Evolutionary conservation across 2,888 invertebrate genomes (phyloP).

Genomic region (Eilema depressum): DNA sequence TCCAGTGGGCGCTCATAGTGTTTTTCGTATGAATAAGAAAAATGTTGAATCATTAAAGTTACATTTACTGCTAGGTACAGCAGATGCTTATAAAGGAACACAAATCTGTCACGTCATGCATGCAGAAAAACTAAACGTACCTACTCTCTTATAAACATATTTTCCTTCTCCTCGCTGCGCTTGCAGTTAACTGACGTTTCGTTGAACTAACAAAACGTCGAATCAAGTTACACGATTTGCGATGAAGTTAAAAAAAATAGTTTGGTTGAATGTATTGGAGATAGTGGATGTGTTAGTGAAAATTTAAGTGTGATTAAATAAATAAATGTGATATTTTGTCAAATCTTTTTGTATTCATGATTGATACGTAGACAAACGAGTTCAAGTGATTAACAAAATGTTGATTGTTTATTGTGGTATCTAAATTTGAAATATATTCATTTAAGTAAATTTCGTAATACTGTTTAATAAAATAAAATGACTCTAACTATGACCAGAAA

Average conservation of each 20-base stretch:
- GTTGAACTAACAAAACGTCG: slow-evolving; percentile 9
- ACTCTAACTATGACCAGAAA: slow-evolving; percentile 83
- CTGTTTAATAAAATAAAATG: slow-evolving; percentile 60
- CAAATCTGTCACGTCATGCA: too few species aligned
- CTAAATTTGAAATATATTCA: slow-evolving; percentile 14
- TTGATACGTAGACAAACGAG: slow-evolving; percentile 5
- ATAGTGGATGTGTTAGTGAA: slow-evolving; percentile 25
- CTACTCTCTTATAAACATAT: neutral
- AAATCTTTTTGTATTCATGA: slow-evolving; percentile 11
- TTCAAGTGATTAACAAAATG: slow-evolving; percentile 27
- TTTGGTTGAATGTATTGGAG: slow-evolving; percentile 20
- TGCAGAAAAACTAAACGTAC: slow-evolving; percentile 4
- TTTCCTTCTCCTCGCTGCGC: too few species aligned
- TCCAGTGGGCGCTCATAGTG: too few species aligned
- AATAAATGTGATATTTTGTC: slow-evolving; percentile 29
- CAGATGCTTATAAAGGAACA: too few species aligned
- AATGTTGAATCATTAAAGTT: too few species aligned
- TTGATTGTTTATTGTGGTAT: slow-evolving; percentile 8
- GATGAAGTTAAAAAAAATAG: slow-evolving; percentile 17
- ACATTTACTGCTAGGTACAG: too few species aligned
- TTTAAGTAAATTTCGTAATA: slow-evolving; percentile 24
- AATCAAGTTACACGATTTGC: neutral
- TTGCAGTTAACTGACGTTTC: neutral
- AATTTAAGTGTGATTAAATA: slow-evolving; percentile 24
- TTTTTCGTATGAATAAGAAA: too few species aligned